These are phyloP conservation scores for Plebejus melissa DNA, from an alignment of 2,888 invertebrate genomes.

Conservation along the genomic window DNA sequence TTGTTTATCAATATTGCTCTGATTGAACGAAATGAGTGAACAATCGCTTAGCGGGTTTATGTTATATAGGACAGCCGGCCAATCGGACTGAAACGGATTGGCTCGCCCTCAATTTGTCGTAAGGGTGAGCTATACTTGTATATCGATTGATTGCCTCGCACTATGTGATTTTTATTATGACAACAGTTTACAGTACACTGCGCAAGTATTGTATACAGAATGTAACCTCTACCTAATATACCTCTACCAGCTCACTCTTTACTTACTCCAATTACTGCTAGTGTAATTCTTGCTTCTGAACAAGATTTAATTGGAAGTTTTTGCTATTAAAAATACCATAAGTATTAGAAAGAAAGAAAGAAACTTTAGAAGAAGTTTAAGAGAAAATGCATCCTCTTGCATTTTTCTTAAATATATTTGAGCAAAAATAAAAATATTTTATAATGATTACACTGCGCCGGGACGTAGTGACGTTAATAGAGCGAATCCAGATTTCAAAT, in stretches of 20 bases:
- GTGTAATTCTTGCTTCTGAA: too few species aligned
- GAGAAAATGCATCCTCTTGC: too few species aligned
- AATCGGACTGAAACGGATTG: slow-evolving; percentile 78
- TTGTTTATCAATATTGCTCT: slow-evolving; percentile 4
- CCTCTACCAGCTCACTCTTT: too few species aligned
- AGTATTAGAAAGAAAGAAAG: too few species aligned
- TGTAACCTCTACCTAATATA: too few species aligned
- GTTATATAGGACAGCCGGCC: slow-evolving; percentile 50
- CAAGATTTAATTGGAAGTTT: too few species aligned
- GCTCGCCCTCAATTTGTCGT: slow-evolving; percentile 71
- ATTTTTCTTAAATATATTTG: background rate
- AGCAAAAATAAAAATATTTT: slow-evolving; percentile 2
- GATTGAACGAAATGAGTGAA: slow-evolving; percentile 26
- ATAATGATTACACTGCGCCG: slow-evolving; percentile 4
- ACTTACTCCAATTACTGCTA: too few species aligned
- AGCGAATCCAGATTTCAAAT: slow-evolving; percentile 13
- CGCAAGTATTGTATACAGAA: background rate
- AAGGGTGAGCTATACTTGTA: slow-evolving; percentile 26
- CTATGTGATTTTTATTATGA: slow-evolving; percentile 8
- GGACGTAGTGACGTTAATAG: slow-evolving; percentile 6
- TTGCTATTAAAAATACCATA: too few species aligned
- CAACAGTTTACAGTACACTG: background rate
- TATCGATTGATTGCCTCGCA: slow-evolving; percentile 1
- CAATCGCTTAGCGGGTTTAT: slow-evolving; percentile 55
- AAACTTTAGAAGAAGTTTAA: too few species aligned